Evolutionary conservation across 2,888 invertebrate species (phyloP).

Genomic region (Andrena trimmerana): DNA sequence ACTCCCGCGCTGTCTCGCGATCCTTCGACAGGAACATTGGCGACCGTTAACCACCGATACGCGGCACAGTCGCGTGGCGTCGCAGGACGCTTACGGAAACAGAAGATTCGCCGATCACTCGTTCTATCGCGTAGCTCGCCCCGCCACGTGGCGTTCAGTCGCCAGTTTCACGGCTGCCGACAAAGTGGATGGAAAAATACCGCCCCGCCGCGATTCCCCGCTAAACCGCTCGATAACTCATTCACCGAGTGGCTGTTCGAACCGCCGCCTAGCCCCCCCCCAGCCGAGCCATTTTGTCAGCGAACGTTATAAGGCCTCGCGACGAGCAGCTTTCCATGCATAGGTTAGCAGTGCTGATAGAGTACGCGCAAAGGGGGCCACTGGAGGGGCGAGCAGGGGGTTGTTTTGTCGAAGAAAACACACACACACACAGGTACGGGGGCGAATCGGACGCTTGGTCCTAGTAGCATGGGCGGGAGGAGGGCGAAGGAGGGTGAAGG

Average conservation of each 20-base stretch:
- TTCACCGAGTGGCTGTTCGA: conserved; percentile 28
- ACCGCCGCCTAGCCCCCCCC: neutral
- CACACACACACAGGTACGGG: conserved; percentile 6
- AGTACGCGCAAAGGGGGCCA: conserved; percentile 38
- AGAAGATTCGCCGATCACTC: neutral
- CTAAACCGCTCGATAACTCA: conserved; percentile 46
- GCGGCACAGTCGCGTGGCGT: too few species aligned
- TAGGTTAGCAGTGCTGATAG: conserved; percentile 76
- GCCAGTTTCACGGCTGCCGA: neutral
- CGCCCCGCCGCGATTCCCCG: neutral
- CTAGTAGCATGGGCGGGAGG: neutral
- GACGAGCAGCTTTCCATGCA: conserved; percentile 75
- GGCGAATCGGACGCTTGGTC: conserved; percentile 17
- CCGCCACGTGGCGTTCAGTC: neutral
- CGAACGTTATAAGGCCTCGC: conserved; percentile 51
- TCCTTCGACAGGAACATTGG: too few species aligned
- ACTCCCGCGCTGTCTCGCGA: too few species aligned
- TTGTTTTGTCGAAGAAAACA: conserved; percentile 53
- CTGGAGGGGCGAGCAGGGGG: conserved; percentile 9
- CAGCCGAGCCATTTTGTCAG: conserved; percentile 57
- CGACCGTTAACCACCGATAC: too few species aligned
- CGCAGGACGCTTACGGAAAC: too few species aligned
- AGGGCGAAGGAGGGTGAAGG: neutral
- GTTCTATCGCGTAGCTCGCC: neutral
- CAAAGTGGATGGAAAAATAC: conserved; percentile 10